A percentile compares a stretch with the other conserved stretches of the same genome.
These are phyloP conservation scores for Poeciliopsis infans DNA, from an alignment of 2,797 vertebrate species.

Conservation along the genomic window DNA sequence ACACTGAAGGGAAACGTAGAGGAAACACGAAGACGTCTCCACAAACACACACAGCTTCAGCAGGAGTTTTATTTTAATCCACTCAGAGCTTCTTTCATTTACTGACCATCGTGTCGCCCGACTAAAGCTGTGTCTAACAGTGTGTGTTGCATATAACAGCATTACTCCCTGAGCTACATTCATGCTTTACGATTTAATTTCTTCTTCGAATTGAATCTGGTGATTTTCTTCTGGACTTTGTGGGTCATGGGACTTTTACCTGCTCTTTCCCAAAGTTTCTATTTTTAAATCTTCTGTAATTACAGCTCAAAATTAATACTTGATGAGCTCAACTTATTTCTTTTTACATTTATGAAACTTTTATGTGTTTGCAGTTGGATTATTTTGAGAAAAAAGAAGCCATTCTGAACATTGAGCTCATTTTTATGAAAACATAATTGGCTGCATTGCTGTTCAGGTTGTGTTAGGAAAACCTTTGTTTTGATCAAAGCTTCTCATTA, in stretches of 20 bases:
- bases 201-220: constrained; percentile 6
- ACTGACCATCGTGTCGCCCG: constrained; percentile 18
- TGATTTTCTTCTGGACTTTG: constrained; percentile 10
- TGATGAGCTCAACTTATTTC: constrained; percentile 1
- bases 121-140: constrained; percentile 44
- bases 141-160: constrained; percentile 50
- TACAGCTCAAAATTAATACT: background rate
- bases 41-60: background rate
- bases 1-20: constrained; percentile 18
- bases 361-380: background rate
- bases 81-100: background rate
- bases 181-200: background rate
- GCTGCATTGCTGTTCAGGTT: background rate
- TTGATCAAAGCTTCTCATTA: accelerated
- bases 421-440: background rate
- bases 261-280: constrained; percentile 8
- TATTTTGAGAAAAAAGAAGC: background rate
- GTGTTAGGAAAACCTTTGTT: background rate
- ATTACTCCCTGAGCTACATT: constrained; percentile 15
- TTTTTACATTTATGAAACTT: background rate
- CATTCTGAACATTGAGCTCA: background rate
- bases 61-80: background rate
- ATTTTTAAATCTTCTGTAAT: background rate
- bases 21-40: background rate
- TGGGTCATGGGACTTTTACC: constrained; percentile 9